Percentiles rank a stretch among this genome's conserved stretches.
Evolutionary conservation across 2,888 invertebrate species (phyloP).

Genomic region (Nymphalis c-album): DNA sequence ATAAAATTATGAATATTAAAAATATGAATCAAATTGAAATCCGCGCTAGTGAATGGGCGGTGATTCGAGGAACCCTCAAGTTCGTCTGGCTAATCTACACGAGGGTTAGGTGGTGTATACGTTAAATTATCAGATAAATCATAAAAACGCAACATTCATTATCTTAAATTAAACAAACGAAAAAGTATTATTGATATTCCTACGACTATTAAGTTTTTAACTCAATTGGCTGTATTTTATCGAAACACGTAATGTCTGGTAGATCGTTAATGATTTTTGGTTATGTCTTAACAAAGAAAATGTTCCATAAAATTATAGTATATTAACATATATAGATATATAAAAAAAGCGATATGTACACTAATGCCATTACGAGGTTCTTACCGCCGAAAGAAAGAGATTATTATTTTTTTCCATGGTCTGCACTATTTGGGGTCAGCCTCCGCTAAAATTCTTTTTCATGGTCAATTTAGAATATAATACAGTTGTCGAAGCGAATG

Average conservation of each 20-base stretch:
- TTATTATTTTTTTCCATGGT: conserved; percentile 17
- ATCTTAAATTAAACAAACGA: no score
- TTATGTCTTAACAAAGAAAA: no score
- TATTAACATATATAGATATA: neutral
- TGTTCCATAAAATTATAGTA: no score
- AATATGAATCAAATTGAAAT: conserved; percentile 58
- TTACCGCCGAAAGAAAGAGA: neutral
- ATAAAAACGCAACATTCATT: neutral
- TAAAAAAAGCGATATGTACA: no score
- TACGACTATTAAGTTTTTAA: no score
- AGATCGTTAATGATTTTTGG: no score
- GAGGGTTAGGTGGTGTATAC: conserved; percentile 52
- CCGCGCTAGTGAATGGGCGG: conserved; percentile 56
- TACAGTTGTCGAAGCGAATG: conserved; percentile 68
- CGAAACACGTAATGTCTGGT: no score
- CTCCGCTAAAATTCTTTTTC: conserved; percentile 66
- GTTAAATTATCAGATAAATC: conserved; percentile 44
- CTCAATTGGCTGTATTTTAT: no score
- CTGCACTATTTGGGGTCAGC: conserved; percentile 37
- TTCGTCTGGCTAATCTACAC: conserved; percentile 66
- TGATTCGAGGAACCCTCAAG: conserved; percentile 61
- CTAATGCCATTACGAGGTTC: no score
- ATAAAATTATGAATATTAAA: conserved; percentile 39
- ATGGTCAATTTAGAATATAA: conserved; percentile 79
- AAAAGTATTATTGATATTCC: no score